These are phyloP conservation scores for Clarias fuscus DNA, from an alignment of 2,797 vertebrate species.

Conservation along the genomic window DNA sequence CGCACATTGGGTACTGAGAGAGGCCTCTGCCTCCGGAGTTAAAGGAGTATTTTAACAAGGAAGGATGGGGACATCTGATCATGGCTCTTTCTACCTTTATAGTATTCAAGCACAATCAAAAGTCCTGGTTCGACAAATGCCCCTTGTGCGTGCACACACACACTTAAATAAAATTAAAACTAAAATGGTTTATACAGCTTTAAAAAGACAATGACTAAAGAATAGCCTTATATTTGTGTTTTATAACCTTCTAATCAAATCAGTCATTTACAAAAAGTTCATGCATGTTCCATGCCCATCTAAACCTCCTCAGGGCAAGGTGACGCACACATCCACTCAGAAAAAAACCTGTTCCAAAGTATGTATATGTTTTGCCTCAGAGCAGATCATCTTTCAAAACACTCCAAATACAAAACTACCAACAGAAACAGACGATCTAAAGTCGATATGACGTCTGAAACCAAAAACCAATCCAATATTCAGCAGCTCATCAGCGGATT, in stretches of 20 bases:
- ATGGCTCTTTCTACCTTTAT: no score
- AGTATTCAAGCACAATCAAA: no score
- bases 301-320: neutral
- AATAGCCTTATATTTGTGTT: neutral
- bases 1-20: no score
- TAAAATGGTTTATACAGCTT: neutral
- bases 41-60: no score
- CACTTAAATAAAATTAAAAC: no score
- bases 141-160: no score
- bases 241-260: neutral
- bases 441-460: constrained; percentile 8
- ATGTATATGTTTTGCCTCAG: neutral
- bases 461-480: neutral
- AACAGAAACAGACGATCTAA: neutral
- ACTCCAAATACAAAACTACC: neutral
- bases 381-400: constrained; percentile 25
- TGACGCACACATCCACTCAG: neutral
- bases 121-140: no score
- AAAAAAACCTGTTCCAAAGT: neutral
- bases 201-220: neutral
- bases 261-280: neutral
- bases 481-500: neutral
- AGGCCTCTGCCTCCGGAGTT: no score
- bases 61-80: no score
- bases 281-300: no score